Conservation (phyloP, 2,888 invertebrate species). For the Aleiodes alternator region DNA sequence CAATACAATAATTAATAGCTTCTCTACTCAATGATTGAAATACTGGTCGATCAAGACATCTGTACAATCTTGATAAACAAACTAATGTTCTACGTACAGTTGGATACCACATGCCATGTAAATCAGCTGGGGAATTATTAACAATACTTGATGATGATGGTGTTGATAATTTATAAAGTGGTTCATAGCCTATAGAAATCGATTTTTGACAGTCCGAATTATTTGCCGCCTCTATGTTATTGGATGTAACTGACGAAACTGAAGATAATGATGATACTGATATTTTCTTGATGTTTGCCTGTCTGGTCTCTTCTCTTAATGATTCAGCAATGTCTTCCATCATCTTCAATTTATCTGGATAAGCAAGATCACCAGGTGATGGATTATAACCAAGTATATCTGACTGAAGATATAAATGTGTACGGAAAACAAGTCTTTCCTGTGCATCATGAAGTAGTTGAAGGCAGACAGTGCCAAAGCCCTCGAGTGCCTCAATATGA, state of each 20-base stretch:
- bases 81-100: slow-evolving; percentile 96
- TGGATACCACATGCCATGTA: slow-evolving; percentile 99
- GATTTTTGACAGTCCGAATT: not conserved
- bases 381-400: slow-evolving; percentile 94
- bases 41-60: slow-evolving; percentile 95
- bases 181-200: slow-evolving; percentile 13
- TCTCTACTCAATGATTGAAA: slow-evolving; percentile 99
- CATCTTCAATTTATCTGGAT: slow-evolving; percentile 98
- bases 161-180: not conserved
- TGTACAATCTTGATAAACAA: slow-evolving; percentile 92
- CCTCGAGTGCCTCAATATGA: slow-evolving; percentile 84
- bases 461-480: slow-evolving; percentile 86
- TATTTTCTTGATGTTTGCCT: slow-evolving; percentile 68
- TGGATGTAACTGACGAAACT: slow-evolving; percentile 34
- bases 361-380: slow-evolving; percentile 96
- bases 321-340: slow-evolving; percentile 86
- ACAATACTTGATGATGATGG: not conserved
- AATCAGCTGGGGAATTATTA: slow-evolving; percentile 91
- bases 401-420: slow-evolving; percentile 93
- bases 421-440: slow-evolving; percentile 96
- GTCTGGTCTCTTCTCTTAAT: slow-evolving; percentile 69
- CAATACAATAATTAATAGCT: slow-evolving; percentile 93
- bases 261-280: slow-evolving; percentile 69
- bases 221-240: not conserved
- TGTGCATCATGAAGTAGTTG: slow-evolving; percentile 96